Evolutionary conservation across 2,888 invertebrate species (phyloP).

Genomic region (Dicyrtoma fusca): DNA sequence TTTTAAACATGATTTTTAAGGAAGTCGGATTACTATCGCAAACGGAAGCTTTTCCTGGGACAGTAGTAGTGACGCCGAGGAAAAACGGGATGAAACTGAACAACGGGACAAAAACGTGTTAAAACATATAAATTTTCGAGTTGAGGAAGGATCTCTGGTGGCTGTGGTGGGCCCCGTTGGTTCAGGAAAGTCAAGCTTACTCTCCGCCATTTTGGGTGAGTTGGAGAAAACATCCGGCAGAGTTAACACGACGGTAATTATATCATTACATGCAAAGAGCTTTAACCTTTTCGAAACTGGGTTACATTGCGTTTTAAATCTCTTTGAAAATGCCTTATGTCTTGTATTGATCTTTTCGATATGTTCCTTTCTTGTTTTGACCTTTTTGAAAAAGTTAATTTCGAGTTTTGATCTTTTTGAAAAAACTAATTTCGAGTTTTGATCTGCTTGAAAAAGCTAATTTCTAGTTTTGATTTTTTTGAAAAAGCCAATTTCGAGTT

Average conservation of each 20-base stretch:
- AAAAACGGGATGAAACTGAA: constrained; percentile 69
- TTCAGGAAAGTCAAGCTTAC: constrained; percentile 84
- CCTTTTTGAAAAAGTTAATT: too few relatives aligned
- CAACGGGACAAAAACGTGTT: background rate
- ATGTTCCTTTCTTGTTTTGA: too few relatives aligned
- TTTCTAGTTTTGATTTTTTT: too few relatives aligned
- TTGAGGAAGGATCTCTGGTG: constrained; percentile 72
- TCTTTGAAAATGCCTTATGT: too few relatives aligned
- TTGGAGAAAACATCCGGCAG: constrained; percentile 82
- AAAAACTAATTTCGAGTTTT: too few relatives aligned
- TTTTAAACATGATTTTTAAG: constrained; percentile 61
- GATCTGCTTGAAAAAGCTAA: too few relatives aligned
- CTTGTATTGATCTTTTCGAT: too few relatives aligned
- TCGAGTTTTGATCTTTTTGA: too few relatives aligned
- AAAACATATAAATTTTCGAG: constrained; percentile 70
- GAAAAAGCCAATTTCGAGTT: too few relatives aligned
- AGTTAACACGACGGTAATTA: constrained; percentile 70
- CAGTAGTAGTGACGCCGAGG: constrained; percentile 58
- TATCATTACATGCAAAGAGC: background rate
- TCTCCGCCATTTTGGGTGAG: constrained; percentile 85
- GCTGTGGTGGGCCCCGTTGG: constrained; percentile 83
- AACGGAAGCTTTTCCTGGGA: constrained; percentile 89
- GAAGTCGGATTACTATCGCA: constrained; percentile 78
- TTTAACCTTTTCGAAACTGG: background rate
- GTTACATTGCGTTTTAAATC: too few relatives aligned